phyloP scores from a whole-genome alignment of 2,888 invertebrate genomes.

The Sesia apiformis region DNA sequence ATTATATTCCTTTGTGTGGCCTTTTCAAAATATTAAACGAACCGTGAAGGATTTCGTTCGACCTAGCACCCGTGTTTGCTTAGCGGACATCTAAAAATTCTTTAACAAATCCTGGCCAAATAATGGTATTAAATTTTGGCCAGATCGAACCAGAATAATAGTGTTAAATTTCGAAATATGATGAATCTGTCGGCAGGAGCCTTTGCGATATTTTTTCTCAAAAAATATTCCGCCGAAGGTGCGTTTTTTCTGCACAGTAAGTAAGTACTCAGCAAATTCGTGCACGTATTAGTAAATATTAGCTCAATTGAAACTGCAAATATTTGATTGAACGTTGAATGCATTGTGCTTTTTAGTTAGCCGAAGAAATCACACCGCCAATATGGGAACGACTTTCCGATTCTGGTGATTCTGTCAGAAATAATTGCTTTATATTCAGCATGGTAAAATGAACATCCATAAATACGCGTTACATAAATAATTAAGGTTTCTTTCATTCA shows the following conservation, averaged over 20 bases:
- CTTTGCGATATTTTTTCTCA: conserved; percentile 29
- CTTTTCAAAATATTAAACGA: conserved; percentile 53
- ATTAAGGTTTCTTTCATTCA: no score
- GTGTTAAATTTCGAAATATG: conserved; percentile 68
- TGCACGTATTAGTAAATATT: background rate
- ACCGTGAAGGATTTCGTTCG: conserved; percentile 58
- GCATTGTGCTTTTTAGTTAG: background rate
- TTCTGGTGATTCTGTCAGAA: no score
- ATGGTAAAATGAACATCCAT: no score
- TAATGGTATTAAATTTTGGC: conserved; percentile 56
- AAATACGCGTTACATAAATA: no score
- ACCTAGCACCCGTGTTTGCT: conserved; percentile 54
- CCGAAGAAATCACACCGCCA: no score
- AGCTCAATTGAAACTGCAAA: background rate
- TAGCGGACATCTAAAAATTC: conserved; percentile 51
- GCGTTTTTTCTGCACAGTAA: background rate
- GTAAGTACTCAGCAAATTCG: background rate
- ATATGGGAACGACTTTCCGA: no score
- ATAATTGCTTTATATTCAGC: no score
- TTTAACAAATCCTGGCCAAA: conserved; percentile 37
- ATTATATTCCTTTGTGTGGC: conserved; percentile 31
- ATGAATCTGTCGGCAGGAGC: conserved; percentile 55
- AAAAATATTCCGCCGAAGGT: background rate
- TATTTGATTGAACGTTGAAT: background rate
- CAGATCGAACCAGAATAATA: conserved; percentile 47